Evolutionary conservation across 2,797 vertebrate species (phyloP), one percentile per base, ranked within the genome.

Genomic region (Alosa sapidissima): DNA sequence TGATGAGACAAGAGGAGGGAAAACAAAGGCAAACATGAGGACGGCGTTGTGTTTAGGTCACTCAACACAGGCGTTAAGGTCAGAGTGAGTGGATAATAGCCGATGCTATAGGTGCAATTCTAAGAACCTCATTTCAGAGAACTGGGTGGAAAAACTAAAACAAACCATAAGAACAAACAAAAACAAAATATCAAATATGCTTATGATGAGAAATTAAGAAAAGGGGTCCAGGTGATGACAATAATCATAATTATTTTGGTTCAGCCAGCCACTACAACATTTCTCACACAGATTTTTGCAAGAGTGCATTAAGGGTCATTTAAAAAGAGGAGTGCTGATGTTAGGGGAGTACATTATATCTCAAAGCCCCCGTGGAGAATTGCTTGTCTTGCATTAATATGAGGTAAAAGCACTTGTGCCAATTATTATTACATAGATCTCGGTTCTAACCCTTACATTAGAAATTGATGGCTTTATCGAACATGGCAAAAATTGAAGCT

Each of bases 371-470:
- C 19, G 41, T 78, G 19, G 36, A 78, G 36, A 78, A 78, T 14
- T 45, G 72, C 72, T 78, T 45, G 72, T 72, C 72, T 78, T 78
- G 72, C 72, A 78, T 41, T 45, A 19, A 75, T 75, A 75, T 78
- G 72, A 78, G 19, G 72, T 45, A 78, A 16, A 47, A 41, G 86
- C 54, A 21, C 75, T 89, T 82, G 21, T 87, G 85, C 81, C 87
- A 81, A 81, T 86, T 90, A 89, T 91, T 90, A 88, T 87, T 36
- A 72, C 14, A 16, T 21, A 78, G 16, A 78, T 78, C 36, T 78
- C 41, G 47, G 72, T 19, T 78, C 72, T 21, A 45, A 7, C 8
- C 72, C 36, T 3, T 13, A 21, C 41, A 21, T 9, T 78, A 16
- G 41, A 47, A 47, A 78, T 16, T 2, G 33, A 9, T 75, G 33